These are phyloP conservation scores for Scleropages formosus DNA, from an alignment of 2,797 vertebrate species.

Conservation along the genomic window DNA sequence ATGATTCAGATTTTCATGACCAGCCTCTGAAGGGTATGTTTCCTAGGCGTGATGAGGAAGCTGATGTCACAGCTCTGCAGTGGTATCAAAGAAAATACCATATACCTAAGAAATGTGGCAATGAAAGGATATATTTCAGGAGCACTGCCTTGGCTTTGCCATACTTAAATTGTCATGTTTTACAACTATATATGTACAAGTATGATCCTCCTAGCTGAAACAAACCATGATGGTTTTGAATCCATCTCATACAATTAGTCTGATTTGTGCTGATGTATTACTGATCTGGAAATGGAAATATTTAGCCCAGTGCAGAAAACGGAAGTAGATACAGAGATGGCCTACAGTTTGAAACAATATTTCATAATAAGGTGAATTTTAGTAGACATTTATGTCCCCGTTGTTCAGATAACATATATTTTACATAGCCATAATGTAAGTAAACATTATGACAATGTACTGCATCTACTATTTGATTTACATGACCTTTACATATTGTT, in stretches of 20 bases:
- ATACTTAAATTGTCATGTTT: background rate
- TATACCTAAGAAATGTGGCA: background rate
- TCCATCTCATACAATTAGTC: background rate
- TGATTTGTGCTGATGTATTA: background rate
- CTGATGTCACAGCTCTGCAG: background rate
- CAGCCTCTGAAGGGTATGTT: background rate
- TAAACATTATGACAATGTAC: slow-evolving; percentile 52
- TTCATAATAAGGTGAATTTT: slow-evolving; percentile 38
- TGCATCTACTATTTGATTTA: slow-evolving; percentile 29
- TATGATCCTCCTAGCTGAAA: background rate
- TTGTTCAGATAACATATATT: slow-evolving; percentile 53
- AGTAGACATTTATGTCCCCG: slow-evolving; percentile 42
- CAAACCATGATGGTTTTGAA: background rate
- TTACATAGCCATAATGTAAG: slow-evolving; percentile 59
- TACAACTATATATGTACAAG: background rate
- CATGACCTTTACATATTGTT: slow-evolving; percentile 57
- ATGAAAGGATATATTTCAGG: background rate
- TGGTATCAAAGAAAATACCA: background rate
- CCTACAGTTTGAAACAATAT: slow-evolving; percentile 32
- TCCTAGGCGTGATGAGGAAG: background rate
- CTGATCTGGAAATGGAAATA: background rate
- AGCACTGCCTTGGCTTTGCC: background rate
- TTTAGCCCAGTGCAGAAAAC: background rate
- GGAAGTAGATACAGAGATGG: background rate
- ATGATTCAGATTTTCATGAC: background rate